phyloP scores from a whole-genome alignment of 1,140 invertebrate species.

The Drosophila subobscura region DNA sequence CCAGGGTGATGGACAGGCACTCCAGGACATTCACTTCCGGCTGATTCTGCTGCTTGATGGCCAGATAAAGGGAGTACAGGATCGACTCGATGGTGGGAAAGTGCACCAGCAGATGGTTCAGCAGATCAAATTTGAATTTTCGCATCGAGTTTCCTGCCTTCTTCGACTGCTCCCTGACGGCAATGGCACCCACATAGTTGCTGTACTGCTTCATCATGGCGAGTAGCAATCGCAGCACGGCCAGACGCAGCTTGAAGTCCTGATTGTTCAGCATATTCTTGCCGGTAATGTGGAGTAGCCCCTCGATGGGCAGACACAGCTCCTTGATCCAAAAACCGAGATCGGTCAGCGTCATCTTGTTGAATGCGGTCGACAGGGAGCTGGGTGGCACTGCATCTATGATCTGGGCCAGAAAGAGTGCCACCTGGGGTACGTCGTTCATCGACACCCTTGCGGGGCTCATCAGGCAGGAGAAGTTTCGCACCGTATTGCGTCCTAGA shows the following conservation, averaged over 20 bases:
- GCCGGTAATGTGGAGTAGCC: slow-evolving; percentile 58
- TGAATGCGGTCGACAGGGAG: slow-evolving; percentile 68
- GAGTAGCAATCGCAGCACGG: slow-evolving; percentile 51
- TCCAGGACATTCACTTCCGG: slow-evolving; percentile 57
- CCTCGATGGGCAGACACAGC: slow-evolving; percentile 71
- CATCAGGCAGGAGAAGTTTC: slow-evolving; percentile 44
- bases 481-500: slow-evolving; percentile 87
- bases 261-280: slow-evolving; percentile 27
- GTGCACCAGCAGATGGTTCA: slow-evolving; percentile 75
- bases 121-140: slow-evolving; percentile 78
- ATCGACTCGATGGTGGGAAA: slow-evolving; percentile 75
- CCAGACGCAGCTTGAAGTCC: slow-evolving; percentile 44
- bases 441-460: slow-evolving; percentile 35
- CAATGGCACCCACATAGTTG: slow-evolving; percentile 69
- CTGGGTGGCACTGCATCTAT: slow-evolving; percentile 71
- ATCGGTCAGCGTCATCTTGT: slow-evolving; percentile 76
- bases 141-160: slow-evolving; percentile 66
- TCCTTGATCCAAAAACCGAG: slow-evolving; percentile 75
- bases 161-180: slow-evolving; percentile 61
- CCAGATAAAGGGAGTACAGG: slow-evolving; percentile 59
- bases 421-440: slow-evolving; percentile 25
- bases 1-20: slow-evolving; percentile 70
- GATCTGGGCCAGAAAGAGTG: slow-evolving; percentile 52
- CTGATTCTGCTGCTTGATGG: slow-evolving; percentile 37
- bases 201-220: slow-evolving; percentile 80